phyloP scores from a whole-genome alignment of 2,113 vertebrate genomes.

The Thymallus thymallus region DNA sequence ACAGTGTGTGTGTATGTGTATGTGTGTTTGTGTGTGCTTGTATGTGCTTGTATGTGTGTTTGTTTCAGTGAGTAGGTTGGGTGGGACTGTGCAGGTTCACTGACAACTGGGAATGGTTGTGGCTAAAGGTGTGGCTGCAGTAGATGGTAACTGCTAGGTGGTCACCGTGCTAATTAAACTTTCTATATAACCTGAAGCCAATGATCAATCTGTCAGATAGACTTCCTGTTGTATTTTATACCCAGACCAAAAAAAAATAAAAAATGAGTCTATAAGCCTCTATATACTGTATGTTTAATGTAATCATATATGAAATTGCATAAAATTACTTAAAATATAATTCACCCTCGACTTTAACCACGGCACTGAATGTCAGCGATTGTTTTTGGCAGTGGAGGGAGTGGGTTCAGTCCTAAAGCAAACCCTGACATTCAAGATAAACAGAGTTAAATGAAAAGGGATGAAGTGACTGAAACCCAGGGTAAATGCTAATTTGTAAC shows the following conservation, averaged over 20 bases:
- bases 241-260: not conserved
- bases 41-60: not conserved
- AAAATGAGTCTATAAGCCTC: not conserved
- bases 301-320: conserved; percentile 1
- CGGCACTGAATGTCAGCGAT: conserved; percentile 29
- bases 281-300: conserved; percentile 10
- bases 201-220: conserved; percentile 14
- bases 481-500: conserved; percentile 64
- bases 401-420: conserved; percentile 32
- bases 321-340: conserved; percentile 8
- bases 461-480: conserved; percentile 43
- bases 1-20: conserved; percentile 20
- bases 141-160: not conserved
- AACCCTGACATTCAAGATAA: conserved; percentile 59
- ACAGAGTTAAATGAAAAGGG: conserved; percentile 56
- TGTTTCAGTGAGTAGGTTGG: not conserved
- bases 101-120: conserved; percentile 56
- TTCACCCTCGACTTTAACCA: conserved; percentile 8
- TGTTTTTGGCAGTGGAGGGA: conserved; percentile 44
- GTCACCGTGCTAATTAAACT: not conserved
- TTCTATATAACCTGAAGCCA: conserved; percentile 16
- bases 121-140: conserved; percentile 41
- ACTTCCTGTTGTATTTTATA: not conserved
- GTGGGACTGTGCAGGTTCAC: conserved; percentile 44
- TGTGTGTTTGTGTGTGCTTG: not conserved